phyloP scores from a whole-genome alignment of 2,797 vertebrate species.

The Luscinia luscinia region DNA sequence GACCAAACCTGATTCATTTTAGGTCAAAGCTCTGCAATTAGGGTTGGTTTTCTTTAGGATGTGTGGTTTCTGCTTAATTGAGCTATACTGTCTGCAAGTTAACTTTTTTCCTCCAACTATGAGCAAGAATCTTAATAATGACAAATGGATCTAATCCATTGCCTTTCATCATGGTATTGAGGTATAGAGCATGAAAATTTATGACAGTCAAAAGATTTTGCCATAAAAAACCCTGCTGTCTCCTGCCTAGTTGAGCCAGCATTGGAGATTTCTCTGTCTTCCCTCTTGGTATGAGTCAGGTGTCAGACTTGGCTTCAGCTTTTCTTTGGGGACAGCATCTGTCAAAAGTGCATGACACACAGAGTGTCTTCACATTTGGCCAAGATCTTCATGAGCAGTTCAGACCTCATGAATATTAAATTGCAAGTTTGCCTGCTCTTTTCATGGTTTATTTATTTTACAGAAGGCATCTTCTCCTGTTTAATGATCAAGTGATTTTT shows the following conservation, averaged over 20 bases:
- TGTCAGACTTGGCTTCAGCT: constrained; percentile 19
- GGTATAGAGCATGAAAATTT: constrained; percentile 57
- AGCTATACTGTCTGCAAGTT: constrained; percentile 51
- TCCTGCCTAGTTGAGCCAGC: constrained; percentile 29
- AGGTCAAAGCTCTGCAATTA: constrained; percentile 29
- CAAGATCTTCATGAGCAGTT: neutral
- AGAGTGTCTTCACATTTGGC: neutral
- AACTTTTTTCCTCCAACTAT: constrained; percentile 45
- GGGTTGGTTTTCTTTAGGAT: constrained; percentile 41
- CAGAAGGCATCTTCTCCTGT: neutral
- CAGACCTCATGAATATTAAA: constrained; percentile 6
- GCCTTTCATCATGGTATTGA: constrained; percentile 11
- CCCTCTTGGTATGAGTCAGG: neutral
- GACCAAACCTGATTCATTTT: constrained; percentile 45
- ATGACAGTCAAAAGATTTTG: constrained; percentile 47
- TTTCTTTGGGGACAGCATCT: neutral
- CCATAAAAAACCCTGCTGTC: constrained; percentile 45
- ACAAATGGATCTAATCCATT: constrained; percentile 35
- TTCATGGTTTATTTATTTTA: constrained; percentile 25
- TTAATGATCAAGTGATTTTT: constrained; percentile 28
- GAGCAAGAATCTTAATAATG: constrained; percentile 52
- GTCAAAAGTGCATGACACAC: neutral
- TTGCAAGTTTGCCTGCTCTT: neutral
- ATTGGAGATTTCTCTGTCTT: constrained; percentile 21
- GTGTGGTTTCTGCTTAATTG: constrained; percentile 57